phyloP scores from a whole-genome alignment of 2,888 invertebrate species.

The Biston stratarius region DNA sequence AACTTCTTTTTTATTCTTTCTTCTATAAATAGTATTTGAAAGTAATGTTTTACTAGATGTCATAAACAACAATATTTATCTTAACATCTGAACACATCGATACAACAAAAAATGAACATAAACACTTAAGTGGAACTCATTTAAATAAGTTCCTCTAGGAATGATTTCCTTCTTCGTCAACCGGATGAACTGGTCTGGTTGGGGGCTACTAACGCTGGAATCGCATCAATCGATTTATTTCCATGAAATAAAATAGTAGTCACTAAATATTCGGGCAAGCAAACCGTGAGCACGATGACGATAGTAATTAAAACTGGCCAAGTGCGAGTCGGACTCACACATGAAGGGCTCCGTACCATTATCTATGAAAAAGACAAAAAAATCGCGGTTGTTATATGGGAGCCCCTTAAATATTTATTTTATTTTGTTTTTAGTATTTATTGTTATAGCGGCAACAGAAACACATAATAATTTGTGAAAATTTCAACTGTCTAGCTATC shows the following conservation, averaged over 20 bases:
- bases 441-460: no score
- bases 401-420: no score
- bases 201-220: slow-evolving; percentile 16
- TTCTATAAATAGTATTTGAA: background rate
- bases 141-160: slow-evolving; percentile 34
- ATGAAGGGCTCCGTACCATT: no score
- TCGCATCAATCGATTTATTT: background rate
- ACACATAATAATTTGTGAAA: no score
- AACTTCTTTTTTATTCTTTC: no score
- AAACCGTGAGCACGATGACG: no score
- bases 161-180: slow-evolving; percentile 30
- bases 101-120: slow-evolving; percentile 17
- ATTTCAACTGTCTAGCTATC: no score
- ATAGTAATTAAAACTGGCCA: no score
- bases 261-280: background rate
- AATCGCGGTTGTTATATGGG: no score
- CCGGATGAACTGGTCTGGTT: slow-evolving; percentile 23
- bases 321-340: no score
- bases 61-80: slow-evolving; percentile 11
- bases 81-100: slow-evolving; percentile 15
- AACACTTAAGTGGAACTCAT: slow-evolving; percentile 30
- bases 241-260: background rate
- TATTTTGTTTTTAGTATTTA: no score
- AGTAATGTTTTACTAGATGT: slow-evolving; percentile 7
- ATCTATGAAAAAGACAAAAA: no score